phyloP scores from a whole-genome alignment of 2,888 invertebrate species.

The Cactoblastis cactorum region DNA sequence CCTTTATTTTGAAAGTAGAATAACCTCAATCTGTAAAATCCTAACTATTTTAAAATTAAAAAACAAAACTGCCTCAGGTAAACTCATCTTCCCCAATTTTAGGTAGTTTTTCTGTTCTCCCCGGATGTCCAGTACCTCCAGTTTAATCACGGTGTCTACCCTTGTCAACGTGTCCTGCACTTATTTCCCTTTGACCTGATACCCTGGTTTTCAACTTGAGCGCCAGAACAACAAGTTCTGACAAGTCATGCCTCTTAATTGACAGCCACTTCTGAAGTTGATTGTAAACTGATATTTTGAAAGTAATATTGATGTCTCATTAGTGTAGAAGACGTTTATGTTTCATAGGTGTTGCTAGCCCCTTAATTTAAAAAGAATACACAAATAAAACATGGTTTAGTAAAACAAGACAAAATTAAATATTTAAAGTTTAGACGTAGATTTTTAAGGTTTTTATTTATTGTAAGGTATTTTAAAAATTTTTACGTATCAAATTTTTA shows the following conservation, averaged over 20 bases:
- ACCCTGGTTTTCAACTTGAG: background rate
- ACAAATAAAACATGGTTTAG: too few species aligned
- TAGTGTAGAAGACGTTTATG: background rate
- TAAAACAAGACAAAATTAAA: too few species aligned
- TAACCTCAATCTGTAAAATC: too few species aligned
- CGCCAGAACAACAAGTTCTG: background rate
- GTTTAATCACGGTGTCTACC: conserved; percentile 27
- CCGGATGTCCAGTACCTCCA: conserved; percentile 13
- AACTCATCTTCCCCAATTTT: conserved; percentile 10
- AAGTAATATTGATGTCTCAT: background rate
- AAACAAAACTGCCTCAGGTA: background rate
- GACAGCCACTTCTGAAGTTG: background rate
- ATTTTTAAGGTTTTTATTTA: too few species aligned
- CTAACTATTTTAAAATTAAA: too few species aligned
- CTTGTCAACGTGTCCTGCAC: conserved; percentile 23
- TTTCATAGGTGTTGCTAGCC: too few species aligned
- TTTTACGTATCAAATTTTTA: too few species aligned
- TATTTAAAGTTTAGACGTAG: too few species aligned
- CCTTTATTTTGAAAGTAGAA: too few species aligned
- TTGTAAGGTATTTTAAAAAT: too few species aligned
- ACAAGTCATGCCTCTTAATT: conserved; percentile 1
- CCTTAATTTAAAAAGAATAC: too few species aligned
- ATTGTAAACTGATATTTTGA: background rate
- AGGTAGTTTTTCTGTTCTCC: conserved; percentile 26
- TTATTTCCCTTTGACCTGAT: background rate